phyloP scores from a whole-genome alignment of 2,888 invertebrate genomes.

The Empis stercorea region DNA sequence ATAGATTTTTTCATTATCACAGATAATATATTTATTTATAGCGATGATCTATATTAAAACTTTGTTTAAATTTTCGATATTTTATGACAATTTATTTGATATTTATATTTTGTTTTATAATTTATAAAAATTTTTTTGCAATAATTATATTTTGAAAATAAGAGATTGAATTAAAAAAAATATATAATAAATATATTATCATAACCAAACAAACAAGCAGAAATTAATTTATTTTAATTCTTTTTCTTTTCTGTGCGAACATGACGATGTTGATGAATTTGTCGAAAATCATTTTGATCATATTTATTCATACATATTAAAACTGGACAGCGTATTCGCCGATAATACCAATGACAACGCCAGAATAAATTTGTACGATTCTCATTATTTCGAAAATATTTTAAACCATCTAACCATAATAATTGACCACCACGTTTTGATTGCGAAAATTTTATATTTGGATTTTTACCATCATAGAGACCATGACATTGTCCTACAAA shows the following conservation, averaged over 20 bases:
- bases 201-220: too few relatives aligned
- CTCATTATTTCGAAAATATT: slow-evolving; percentile 34
- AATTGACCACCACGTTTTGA: slow-evolving; percentile 33
- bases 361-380: slow-evolving; percentile 34
- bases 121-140: too few relatives aligned
- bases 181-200: too few relatives aligned
- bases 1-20: too few relatives aligned
- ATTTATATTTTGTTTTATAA: too few relatives aligned
- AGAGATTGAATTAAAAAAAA: too few relatives aligned
- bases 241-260: slow-evolving; percentile 19
- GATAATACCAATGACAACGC: slow-evolving; percentile 35
- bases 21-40: too few relatives aligned
- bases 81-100: too few relatives aligned
- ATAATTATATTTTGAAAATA: too few relatives aligned
- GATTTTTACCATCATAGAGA: slow-evolving; percentile 22
- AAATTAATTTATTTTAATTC: too few relatives aligned
- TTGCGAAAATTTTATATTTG: slow-evolving; percentile 30
- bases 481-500: slow-evolving; percentile 18
- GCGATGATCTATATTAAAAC: too few relatives aligned
- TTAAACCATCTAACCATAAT: slow-evolving; percentile 31
- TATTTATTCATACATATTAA: slow-evolving; percentile 35
- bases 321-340: slow-evolving; percentile 31
- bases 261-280: slow-evolving; percentile 33
- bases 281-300: slow-evolving; percentile 29
- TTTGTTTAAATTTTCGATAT: too few relatives aligned